Evolutionary conservation across 2,888 invertebrate species (phyloP), one percentile per base, ranked within the genome.

Genomic region (Teleogryllus oceanicus): DNA sequence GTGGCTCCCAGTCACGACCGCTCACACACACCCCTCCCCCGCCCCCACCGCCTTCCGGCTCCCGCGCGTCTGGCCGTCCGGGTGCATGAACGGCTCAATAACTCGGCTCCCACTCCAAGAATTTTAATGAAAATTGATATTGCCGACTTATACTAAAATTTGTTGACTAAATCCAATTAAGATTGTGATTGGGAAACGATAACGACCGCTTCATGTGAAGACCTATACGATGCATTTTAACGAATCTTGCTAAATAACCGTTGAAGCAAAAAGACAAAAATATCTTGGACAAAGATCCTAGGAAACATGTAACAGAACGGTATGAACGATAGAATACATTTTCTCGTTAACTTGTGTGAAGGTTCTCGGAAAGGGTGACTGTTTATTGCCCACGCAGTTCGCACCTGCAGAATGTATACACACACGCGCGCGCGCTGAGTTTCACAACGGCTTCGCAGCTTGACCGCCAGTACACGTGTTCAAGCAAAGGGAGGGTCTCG

Each of bases 41-140:
- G 2, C 24, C 24, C 24, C 2, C 24, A 2, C 2, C 37, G 8
- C 37, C 37, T 37, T 37, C 37, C 37, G 37, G 37, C 37, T 37
- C 37, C 37, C 37, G 37, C 37, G 37, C 37, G 37, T 37, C 37
- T 37, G 37, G 37, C 37, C 37, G 37, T 37, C 37, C 37, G 37
- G 37, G 37, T 37, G 37, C 37, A 37, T 24, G 37, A 8, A 62
- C n/a, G n/a, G n/a, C 62, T 62, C 62, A 13, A n/a, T 62, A 62
- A 62, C 13, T 62, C n/a, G 62, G n/a, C 62, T 13, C 62, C 62
- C 62, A 62, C 62, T 18, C n/a, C 13, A 62, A 62, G 62, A 62
- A 62, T 62, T 62, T 62, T 62, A 62, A 62, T 62, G 62, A 62
- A 62, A 62, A 62, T 62, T 62, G 62, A 62, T 62, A 62, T 62